Evolutionary conservation across 2,797 vertebrate species (phyloP).

Genomic region (Hybognathus amarus): DNA sequence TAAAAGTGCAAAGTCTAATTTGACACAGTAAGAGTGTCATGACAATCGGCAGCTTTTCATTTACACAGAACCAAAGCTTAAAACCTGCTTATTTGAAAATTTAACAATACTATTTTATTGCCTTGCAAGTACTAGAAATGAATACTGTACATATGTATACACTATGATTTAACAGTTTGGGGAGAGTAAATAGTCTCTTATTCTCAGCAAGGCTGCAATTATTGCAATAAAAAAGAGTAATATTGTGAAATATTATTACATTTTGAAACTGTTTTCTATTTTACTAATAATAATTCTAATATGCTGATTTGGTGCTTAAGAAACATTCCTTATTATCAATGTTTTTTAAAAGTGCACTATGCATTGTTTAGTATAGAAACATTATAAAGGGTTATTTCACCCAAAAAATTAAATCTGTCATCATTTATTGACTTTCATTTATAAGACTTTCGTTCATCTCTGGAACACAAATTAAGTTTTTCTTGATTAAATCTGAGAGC

Average conservation of each 20-base stretch:
- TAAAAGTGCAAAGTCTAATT: constrained; percentile 12
- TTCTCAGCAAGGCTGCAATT: not conserved
- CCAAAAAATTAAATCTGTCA: too few species aligned
- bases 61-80: not conserved
- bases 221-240: not conserved
- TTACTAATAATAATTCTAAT: too few species aligned
- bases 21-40: constrained; percentile 6
- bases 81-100: constrained; percentile 8
- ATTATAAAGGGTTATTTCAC: too few species aligned
- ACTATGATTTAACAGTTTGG: not conserved
- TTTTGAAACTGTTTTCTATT: too few species aligned
- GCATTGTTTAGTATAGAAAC: not conserved
- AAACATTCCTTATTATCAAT: not conserved
- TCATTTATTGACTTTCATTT: too few species aligned
- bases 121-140: not conserved
- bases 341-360: not conserved
- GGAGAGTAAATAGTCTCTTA: not conserved
- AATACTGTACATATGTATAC: not conserved
- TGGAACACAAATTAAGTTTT: too few species aligned
- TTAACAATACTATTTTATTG: not conserved
- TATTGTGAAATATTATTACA: not conserved
- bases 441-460: too few species aligned
- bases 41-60: not conserved
- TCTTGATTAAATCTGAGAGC: too few species aligned
- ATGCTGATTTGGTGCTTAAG: not conserved